phyloP scores from a whole-genome alignment of 2,888 invertebrate species.

The Hydrotaea diabolus region DNA sequence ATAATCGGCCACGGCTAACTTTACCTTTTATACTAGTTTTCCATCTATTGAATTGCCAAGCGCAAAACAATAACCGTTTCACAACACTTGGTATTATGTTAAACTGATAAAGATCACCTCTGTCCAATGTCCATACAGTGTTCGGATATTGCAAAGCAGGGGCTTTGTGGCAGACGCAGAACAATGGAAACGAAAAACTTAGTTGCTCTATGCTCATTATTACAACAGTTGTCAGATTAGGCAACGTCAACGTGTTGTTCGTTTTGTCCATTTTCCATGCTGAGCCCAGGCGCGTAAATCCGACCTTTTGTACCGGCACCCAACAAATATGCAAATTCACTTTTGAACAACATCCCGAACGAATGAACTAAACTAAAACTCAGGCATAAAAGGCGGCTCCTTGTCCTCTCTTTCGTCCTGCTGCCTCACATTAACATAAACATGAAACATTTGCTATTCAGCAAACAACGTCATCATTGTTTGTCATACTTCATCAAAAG shows the following conservation, averaged over 20 bases:
- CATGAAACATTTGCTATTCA: conserved; percentile 15
- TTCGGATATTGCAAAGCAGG: not conserved
- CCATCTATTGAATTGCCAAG: not conserved
- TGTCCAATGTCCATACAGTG: not conserved
- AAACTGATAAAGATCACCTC: not conserved
- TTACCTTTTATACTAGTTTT: no score
- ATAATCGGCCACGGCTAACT: no score
- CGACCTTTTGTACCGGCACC: not conserved
- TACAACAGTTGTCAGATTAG: conserved; percentile 35
- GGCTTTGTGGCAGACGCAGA: not conserved
- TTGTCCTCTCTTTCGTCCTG: not conserved
- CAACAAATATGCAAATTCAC: conserved; percentile 34
- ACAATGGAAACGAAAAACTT: not conserved
- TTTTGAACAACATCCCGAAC: not conserved
- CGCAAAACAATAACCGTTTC: not conserved
- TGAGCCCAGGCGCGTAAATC: not conserved
- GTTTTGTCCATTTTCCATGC: not conserved
- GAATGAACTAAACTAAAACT: not conserved
- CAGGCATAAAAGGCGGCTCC: not conserved
- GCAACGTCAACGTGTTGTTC: not conserved
- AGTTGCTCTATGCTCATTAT: not conserved
- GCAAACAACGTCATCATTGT: conserved; percentile 18
- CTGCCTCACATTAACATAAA: conserved; percentile 34
- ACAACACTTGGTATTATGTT: not conserved
- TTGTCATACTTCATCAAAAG: conserved; percentile 37